Base-by-base conservation (phyloP, 2,113 vertebrate species). In the Dicaeum eximium region DNA sequence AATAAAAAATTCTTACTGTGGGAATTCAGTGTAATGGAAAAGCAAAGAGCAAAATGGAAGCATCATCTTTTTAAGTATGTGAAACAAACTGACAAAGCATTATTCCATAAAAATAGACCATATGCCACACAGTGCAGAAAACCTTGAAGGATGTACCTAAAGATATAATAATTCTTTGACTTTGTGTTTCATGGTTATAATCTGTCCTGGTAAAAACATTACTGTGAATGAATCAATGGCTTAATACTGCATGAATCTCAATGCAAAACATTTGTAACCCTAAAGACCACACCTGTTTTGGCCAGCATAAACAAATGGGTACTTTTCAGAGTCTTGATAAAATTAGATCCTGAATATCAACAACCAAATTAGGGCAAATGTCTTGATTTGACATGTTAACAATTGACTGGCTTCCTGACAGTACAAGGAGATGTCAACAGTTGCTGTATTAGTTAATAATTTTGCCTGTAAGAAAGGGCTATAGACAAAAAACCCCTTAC, bases 171-270 rank as follows among this genome's bases (percentile, higher is more conserved):
- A 91, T 77, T 86, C 53, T 66, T 86, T 2, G 3, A 53, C 93
- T 86, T 82, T 89, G 71, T 93, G 71, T 90, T 80, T 96, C 88
- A 91, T n/a, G 18, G 84, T 67, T 91, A 96, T 92, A 91, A 93
- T 92, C 58, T 90, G 70, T 51, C 27, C 83, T 79, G 17, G 67
- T 77, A 80, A 86, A 96, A 97, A 72, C 7, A 78, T 22, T 61
- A 84, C 69, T 75, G 33, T 75, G 42, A 80, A 81, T 40, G 93
- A 94, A 96, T 90, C 44, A 86, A 24, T 42, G 62, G 64, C 50
- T 96, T 83, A 92, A 92, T 42, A 72, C 9, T 15, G 66, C 51
- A 58, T 57, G 37, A 79, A 45, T 85, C 81, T 90, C 57, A 84
- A 12, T 3, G 11, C 42, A 72, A 50, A 67, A 38, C 15, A 81